Percentiles rank a stretch among this genome's conserved stretches.
Evolutionary conservation across 2,113 vertebrate genomes (phyloP).

Genomic region (Spilogale gracilis): DNA sequence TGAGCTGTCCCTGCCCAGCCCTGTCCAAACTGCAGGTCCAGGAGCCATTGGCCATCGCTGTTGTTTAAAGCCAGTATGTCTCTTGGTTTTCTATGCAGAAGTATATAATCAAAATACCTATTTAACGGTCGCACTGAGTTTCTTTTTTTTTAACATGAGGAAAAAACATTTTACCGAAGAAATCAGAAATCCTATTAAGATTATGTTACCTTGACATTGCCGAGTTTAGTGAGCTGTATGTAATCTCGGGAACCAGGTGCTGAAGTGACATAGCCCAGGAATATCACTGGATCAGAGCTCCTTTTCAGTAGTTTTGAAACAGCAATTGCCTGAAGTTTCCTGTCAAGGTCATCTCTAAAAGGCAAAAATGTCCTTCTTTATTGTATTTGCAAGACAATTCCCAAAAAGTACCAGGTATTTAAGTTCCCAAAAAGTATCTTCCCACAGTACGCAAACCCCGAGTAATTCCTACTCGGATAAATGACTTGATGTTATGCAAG

Average conservation of each 20-base stretch:
- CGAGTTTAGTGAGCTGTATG: slow-evolving; percentile 85
- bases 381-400: background rate
- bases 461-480: background rate
- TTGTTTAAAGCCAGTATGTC: background rate
- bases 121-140: background rate
- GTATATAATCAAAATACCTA: background rate
- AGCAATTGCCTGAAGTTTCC: slow-evolving; percentile 88
- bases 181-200: slow-evolving; percentile 14
- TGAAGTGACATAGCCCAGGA: slow-evolving; percentile 89
- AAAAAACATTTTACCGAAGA: slow-evolving; percentile 47
- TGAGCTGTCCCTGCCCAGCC: background rate
- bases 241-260: slow-evolving; percentile 89
- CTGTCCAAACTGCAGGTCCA: background rate
- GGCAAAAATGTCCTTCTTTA: slow-evolving; percentile 10
- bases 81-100: background rate
- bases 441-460: background rate
- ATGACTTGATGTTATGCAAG: background rate
- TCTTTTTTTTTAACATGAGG: background rate
- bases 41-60: background rate
- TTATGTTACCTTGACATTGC: slow-evolving; percentile 85
- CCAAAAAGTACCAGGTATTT: background rate
- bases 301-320: slow-evolving; percentile 86
- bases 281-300: slow-evolving; percentile 85
- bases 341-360: slow-evolving; percentile 88
- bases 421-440: background rate